These are phyloP conservation scores for Radopholus similis DNA, from an alignment of 1,140 invertebrate genomes.

Conservation along the genomic window DNA sequence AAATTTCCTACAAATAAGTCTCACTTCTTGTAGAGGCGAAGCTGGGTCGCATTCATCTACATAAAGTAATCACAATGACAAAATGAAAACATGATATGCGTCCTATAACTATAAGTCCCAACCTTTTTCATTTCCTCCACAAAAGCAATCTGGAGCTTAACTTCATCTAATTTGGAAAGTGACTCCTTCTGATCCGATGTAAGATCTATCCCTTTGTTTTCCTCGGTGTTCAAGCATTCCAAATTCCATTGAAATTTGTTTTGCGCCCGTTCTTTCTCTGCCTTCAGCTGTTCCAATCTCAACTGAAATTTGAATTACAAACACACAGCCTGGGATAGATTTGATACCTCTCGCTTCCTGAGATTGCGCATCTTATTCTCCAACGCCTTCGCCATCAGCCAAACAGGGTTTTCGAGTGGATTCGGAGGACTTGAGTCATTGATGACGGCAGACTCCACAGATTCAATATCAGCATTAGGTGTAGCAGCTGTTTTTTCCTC, in stretches of 20 bases:
- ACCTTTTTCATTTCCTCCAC: conserved; percentile 28
- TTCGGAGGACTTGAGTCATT: neutral
- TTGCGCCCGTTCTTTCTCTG: conserved; percentile 10
- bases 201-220: neutral
- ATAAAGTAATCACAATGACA: too few relatives aligned
- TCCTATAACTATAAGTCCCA: neutral
- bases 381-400: conserved; percentile 18
- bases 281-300: conserved; percentile 14
- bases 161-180: conserved; percentile 28
- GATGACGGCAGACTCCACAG: neutral
- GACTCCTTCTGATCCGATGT: conserved; percentile 20
- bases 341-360: conserved; percentile 17
- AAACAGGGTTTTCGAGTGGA: conserved; percentile 19
- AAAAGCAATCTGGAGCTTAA: conserved; percentile 22
- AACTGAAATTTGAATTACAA: neutral
- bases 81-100: neutral
- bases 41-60: neutral
- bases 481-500: too few relatives aligned
- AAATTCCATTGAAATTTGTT: too few relatives aligned
- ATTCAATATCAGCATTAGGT: neutral
- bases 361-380: conserved; percentile 33
- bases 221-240: neutral
- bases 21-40: neutral
- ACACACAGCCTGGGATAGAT: neutral
- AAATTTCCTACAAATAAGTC: neutral